Evolutionary conservation across 2,888 invertebrate genomes (phyloP).

Genomic region (Anodontia alba): DNA sequence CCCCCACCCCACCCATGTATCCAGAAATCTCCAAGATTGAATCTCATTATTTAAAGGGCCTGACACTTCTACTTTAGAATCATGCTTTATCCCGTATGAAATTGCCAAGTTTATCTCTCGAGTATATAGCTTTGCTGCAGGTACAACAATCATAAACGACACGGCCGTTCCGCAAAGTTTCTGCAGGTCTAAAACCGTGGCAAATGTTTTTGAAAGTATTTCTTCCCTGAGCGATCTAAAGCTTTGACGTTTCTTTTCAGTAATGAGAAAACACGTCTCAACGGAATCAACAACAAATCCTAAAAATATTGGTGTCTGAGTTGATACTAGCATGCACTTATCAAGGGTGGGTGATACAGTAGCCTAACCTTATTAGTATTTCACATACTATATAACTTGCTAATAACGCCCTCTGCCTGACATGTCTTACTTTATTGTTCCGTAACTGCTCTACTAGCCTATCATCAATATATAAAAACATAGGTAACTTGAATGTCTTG

Average conservation of each 20-base stretch:
- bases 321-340: background rate
- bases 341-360: background rate
- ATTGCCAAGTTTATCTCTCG: background rate
- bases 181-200: background rate
- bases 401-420: background rate
- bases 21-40: background rate
- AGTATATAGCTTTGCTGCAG: background rate
- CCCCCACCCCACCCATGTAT: background rate
- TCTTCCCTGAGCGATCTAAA: background rate
- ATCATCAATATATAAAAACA: slow-evolving; percentile 3
- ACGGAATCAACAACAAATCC: slow-evolving; percentile 6
- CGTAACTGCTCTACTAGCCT: background rate
- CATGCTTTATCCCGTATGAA: background rate
- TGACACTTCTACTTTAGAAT: background rate
- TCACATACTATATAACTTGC: background rate
- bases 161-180: background rate
- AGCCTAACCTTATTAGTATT: background rate
- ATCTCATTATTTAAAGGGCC: background rate
- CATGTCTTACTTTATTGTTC: background rate
- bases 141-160: background rate
- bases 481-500: background rate
- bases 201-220: background rate
- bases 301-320: background rate
- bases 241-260: background rate
- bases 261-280: background rate